phyloP scores from a whole-genome alignment of 2,888 invertebrate species.

The Itoplectis maculator region DNA sequence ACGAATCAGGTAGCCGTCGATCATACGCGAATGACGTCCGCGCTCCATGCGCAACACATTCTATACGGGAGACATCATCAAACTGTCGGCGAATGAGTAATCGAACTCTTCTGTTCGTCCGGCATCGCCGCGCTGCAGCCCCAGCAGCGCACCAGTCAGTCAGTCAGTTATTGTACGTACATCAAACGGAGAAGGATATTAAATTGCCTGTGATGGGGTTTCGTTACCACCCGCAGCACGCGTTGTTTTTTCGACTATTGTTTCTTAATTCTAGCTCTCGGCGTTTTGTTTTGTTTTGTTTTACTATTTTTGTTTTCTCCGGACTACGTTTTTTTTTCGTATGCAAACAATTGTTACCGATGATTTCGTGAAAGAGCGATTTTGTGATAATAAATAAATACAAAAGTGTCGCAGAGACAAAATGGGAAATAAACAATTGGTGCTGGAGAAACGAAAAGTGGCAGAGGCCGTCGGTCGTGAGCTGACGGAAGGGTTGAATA shows the following conservation, averaged over 20 bases:
- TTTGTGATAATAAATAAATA: too few species aligned
- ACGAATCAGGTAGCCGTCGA: slow-evolving; percentile 50
- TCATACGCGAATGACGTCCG: slow-evolving; percentile 47
- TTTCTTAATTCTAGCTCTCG: background rate
- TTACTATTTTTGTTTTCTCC: too few species aligned
- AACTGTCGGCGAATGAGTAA: slow-evolving; percentile 49
- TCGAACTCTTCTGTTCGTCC: slow-evolving; percentile 42
- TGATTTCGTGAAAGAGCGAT: too few species aligned
- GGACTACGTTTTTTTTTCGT: too few species aligned
- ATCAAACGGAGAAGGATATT: slow-evolving; percentile 30
- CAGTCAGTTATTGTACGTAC: slow-evolving; percentile 16
- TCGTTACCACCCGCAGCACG: slow-evolving; percentile 15
- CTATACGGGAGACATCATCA: slow-evolving; percentile 42
- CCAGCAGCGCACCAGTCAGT: slow-evolving; percentile 12
- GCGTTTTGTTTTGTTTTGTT: too few species aligned
- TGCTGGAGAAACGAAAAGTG: background rate
- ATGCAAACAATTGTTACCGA: too few species aligned
- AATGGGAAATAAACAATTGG: background rate
- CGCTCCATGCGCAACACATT: background rate
- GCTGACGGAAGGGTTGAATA: slow-evolving; percentile 4
- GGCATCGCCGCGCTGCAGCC: background rate
- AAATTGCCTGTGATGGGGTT: slow-evolving; percentile 23
- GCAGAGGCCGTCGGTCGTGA: background rate
- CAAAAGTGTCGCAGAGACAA: too few species aligned
- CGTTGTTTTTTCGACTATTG: background rate